phyloP scores from a whole-genome alignment of 2,797 vertebrate genomes.

The Hozukius guyotensis region DNA sequence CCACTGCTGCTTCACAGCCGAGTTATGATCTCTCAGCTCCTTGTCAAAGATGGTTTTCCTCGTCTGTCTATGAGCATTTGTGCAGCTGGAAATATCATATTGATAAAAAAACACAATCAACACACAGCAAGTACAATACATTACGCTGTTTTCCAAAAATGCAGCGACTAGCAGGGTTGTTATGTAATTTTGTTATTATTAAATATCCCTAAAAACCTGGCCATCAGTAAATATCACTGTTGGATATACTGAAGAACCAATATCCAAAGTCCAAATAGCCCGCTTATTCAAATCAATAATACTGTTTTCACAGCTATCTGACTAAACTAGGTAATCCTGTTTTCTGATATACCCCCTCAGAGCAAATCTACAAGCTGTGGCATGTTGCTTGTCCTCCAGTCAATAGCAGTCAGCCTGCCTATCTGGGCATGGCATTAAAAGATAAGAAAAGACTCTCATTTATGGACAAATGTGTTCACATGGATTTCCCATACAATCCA shows the following conservation, averaged over 20 bases:
- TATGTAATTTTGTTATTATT: neutral
- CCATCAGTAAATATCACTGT: neutral
- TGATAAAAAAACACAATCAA: conserved; percentile 35
- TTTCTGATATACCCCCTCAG: conserved; percentile 46
- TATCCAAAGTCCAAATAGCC: conserved; percentile 22
- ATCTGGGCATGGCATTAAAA: conserved; percentile 63
- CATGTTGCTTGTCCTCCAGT: conserved; percentile 59
- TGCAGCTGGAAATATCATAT: conserved; percentile 11
- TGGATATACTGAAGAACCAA: neutral
- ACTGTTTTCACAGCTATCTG: conserved; percentile 41
- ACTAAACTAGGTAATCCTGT: conserved; percentile 47
- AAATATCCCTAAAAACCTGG: neutral
- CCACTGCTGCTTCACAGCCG: conserved; percentile 56
- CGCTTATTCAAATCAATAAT: conserved; percentile 54
- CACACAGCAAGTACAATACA: conserved; percentile 19
- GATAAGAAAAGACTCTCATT: conserved; percentile 69
- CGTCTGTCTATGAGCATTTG: conserved; percentile 47
- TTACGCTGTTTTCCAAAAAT: conserved; percentile 8
- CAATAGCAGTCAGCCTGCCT: conserved; percentile 59
- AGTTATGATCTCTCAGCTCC: conserved; percentile 60
- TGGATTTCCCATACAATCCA: conserved; percentile 77
- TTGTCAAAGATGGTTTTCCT: conserved; percentile 57
- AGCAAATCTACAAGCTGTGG: conserved; percentile 59
- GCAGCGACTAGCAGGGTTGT: neutral
- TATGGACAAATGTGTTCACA: conserved; percentile 70